These are phyloP conservation scores for Priocnemis perturbator DNA, from an alignment of 2,888 invertebrate species.

Conservation along the genomic window DNA sequence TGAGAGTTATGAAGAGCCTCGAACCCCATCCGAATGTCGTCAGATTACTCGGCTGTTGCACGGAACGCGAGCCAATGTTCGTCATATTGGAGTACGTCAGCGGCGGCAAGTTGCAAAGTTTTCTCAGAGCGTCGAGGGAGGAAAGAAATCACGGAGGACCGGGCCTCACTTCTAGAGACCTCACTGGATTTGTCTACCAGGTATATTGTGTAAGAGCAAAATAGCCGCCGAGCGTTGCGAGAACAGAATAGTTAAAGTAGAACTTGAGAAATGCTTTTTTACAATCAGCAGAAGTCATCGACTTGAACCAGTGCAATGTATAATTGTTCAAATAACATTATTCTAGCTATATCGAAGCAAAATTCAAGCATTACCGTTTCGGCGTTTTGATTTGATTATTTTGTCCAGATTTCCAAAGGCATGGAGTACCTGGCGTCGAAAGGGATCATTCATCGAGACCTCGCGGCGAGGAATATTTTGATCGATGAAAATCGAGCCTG, in stretches of 20 bases:
- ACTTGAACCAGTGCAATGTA: no score
- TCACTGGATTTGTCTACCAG: constrained; percentile 94
- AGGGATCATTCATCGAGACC: constrained; percentile 88
- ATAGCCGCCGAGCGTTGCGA: background rate
- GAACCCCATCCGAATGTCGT: constrained; percentile 95
- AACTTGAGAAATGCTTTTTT: no score
- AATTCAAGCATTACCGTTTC: background rate
- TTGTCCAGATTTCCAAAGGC: constrained; percentile 78
- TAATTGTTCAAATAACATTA: background rate
- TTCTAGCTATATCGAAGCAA: background rate
- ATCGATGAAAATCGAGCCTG: constrained; percentile 91
- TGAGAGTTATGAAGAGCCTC: constrained; percentile 93
- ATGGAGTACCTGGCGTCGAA: constrained; percentile 73
- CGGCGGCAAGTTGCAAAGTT: constrained; percentile 92
- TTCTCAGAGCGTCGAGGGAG: constrained; percentile 89
- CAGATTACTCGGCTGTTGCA: constrained; percentile 90
- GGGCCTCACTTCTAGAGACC: constrained; percentile 87
- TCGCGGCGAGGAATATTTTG: constrained; percentile 92
- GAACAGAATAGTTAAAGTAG: constrained; percentile 9
- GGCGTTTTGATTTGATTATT: background rate
- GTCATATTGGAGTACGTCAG: constrained; percentile 95
- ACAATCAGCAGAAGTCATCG: no score
- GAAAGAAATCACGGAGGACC: constrained; percentile 84
- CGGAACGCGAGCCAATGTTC: constrained; percentile 91
- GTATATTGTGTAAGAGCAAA: constrained; percentile 73